A percentile compares a stretch with the other conserved stretches of the same genome.
These are phyloP conservation scores for Brachionus rubens DNA, from an alignment of 1,140 invertebrate species.

Conservation along the genomic window DNA sequence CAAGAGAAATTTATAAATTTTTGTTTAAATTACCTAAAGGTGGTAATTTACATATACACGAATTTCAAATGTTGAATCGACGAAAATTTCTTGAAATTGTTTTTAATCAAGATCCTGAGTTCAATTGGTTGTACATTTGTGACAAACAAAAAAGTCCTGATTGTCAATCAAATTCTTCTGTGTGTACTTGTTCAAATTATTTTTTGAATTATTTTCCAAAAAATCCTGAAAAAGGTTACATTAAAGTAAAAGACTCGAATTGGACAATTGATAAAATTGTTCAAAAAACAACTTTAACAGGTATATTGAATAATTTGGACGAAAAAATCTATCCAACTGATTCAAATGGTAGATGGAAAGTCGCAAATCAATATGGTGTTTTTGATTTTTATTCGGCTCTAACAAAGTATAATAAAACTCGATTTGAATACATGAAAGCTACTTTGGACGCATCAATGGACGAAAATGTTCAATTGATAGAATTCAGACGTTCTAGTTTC, in stretches of 20 bases:
- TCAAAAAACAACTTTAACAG: slow-evolving; percentile 30
- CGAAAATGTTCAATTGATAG: slow-evolving; percentile 42
- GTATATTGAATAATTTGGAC: slow-evolving; percentile 27
- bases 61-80: slow-evolving; percentile 41
- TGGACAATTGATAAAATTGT: slow-evolving; percentile 39
- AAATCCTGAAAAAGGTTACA: neutral
- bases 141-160: slow-evolving; percentile 15
- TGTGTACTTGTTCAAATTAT: neutral
- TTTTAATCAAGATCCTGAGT: neutral
- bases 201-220: slow-evolving; percentile 32
- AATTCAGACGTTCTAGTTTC: slow-evolving; percentile 29
- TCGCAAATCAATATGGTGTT: slow-evolving; percentile 21
- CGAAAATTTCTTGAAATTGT: slow-evolving; percentile 28
- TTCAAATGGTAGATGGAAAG: slow-evolving; percentile 13
- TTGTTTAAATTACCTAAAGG: slow-evolving; percentile 35
- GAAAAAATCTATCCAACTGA: slow-evolving; percentile 43
- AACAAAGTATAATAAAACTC: slow-evolving; percentile 22
- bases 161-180: neutral
- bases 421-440: slow-evolving; percentile 36
- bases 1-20: slow-evolving; percentile 24
- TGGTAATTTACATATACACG: slow-evolving; percentile 42
- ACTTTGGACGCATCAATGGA: neutral
- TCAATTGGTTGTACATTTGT: slow-evolving; percentile 30
- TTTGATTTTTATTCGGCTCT: slow-evolving; percentile 34
- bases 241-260: slow-evolving; percentile 40